phyloP scores from a whole-genome alignment of 2,113 vertebrate genomes.

The Apeltes quadracus region DNA sequence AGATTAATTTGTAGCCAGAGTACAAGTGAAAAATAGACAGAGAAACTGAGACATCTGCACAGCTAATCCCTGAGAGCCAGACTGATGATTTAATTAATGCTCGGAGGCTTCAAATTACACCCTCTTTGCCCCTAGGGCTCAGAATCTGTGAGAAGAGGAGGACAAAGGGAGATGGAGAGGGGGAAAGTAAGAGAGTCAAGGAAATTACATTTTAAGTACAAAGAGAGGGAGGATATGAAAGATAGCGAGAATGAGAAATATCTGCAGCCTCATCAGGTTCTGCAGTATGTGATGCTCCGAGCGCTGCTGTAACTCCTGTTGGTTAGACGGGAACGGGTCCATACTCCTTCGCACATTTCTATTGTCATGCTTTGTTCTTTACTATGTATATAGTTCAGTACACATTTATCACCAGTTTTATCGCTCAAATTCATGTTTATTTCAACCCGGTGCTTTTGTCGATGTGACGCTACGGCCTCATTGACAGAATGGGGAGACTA shows the following conservation, averaged over 20 bases:
- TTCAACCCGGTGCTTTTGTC: too few relatives aligned
- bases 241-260: conserved; percentile 29
- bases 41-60: conserved; percentile 68
- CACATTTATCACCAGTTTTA: neutral
- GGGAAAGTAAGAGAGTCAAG: conserved; percentile 40
- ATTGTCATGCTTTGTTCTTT: neutral
- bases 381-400: neutral
- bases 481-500: conserved; percentile 1
- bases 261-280: conserved; percentile 44
- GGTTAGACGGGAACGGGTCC: conserved; percentile 32
- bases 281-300: conserved; percentile 26
- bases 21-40: conserved; percentile 58
- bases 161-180: conserved; percentile 51
- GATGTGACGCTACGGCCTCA: too few relatives aligned
- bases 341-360: conserved; percentile 23
- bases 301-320: conserved; percentile 12
- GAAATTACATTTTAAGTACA: conserved; percentile 55
- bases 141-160: conserved; percentile 62
- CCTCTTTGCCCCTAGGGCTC: conserved; percentile 63
- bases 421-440: neutral
- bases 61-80: conserved; percentile 74
- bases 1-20: conserved; percentile 43
- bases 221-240: conserved; percentile 16
- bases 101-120: conserved; percentile 78
- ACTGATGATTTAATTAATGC: conserved; percentile 81